Evolutionary conservation across 2,797 vertebrate species (phyloP), one percentile per base, ranked within the genome.

Genomic region (Melanotaenia nigrans): DNA sequence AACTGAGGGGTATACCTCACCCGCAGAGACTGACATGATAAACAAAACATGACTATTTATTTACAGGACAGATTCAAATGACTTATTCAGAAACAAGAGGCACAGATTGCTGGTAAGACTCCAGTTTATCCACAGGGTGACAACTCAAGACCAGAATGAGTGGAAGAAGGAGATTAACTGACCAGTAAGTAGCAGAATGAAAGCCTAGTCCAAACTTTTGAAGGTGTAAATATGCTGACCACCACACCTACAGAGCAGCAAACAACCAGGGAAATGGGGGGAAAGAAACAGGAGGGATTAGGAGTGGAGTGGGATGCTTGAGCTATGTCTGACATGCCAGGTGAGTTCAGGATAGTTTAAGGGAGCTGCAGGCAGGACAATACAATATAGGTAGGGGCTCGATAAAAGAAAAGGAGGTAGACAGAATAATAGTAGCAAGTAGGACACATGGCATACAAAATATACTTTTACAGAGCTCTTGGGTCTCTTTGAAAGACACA

Each of bases 371-470:
- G 38, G 14, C 25, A 47, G n/a, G 35, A 10, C 64, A 47, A n/a
- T 30, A 25, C 64, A 18, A 73, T 78, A 62, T 40, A 70, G 35
- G 5, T 14, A 78, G 32, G 67, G 51, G 65, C 33, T 47, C 45
- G 1, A 49, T 22, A 22, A 68, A 22, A 63, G n/a, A 67, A 7
- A 55, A 60, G 60, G 28, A 40, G 22, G n/a, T 32, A 61, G 45
- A 58, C 32, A 61, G 75, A 45, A 58, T 55, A 38, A 73, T 40
- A 65, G 16, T 30, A 64, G 60, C 54, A 30, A 75, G 53, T 35
- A 45, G 64, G 45, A 32, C 55, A 72, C 55, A 73, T 68, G 69
- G 64, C 36, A 68, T 45, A 76, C 25, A 42, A 35, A 30, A 42
- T n/a, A 53, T 55, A n/a, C 13, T 55, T 67, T 58, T 36, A 36